These are phyloP conservation scores for Bruchidius siliquastri DNA, from an alignment of 2,888 invertebrate genomes.

Conservation along the genomic window DNA sequence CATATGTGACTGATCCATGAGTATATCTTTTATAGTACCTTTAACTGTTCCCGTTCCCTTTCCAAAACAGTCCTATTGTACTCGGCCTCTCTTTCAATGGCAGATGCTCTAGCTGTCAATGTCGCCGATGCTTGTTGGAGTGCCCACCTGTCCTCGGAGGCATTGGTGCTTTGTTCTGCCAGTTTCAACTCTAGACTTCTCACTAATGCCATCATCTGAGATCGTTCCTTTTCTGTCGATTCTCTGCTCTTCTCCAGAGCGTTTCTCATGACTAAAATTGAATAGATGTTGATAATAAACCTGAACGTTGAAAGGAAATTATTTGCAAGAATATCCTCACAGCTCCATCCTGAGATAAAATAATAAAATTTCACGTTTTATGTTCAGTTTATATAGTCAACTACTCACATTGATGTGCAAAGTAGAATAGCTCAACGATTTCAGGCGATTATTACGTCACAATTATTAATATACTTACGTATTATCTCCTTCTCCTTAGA, in stretches of 20 bases:
- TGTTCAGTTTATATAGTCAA: too few species aligned
- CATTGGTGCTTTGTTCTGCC: constrained; percentile 55
- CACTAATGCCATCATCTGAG: constrained; percentile 52
- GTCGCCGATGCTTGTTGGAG: constrained; percentile 59
- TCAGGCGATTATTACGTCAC: too few species aligned
- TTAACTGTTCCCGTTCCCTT: constrained; percentile 57
- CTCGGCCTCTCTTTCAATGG: constrained; percentile 57
- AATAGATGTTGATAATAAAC: background rate
- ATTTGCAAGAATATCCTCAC: too few species aligned
- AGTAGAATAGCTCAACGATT: too few species aligned
- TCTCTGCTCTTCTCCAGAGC: constrained; percentile 55
- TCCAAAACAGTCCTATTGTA: constrained; percentile 55
- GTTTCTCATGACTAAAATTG: constrained; percentile 51
- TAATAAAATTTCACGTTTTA: too few species aligned
- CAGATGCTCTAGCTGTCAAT: constrained; percentile 58
- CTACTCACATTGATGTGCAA: too few species aligned
- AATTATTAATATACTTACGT: constrained; percentile 46
- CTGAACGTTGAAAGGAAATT: too few species aligned
- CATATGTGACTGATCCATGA: too few species aligned
- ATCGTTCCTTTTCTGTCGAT: constrained; percentile 54
- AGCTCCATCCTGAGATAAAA: too few species aligned
- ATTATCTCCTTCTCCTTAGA: constrained; percentile 55
- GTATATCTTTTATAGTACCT: constrained; percentile 42
- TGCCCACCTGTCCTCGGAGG: constrained; percentile 38
- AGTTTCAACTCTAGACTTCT: constrained; percentile 55